phyloP scores from a whole-genome alignment of 2,797 vertebrate species.

The Chaetophractus vellerosus region DNA sequence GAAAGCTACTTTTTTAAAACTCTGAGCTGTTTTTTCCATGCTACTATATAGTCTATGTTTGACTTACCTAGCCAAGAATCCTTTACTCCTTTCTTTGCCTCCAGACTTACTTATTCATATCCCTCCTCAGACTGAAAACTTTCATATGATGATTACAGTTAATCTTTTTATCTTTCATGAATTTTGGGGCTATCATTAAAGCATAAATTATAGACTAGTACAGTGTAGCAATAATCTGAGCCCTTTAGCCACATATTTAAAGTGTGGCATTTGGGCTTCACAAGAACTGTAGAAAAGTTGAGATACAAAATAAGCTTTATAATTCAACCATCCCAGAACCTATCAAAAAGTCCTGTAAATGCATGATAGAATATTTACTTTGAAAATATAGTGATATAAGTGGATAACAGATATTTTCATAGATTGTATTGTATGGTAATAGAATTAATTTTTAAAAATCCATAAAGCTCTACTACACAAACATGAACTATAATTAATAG shows the following conservation, averaged over 20 bases:
- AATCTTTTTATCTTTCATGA: slow-evolving; percentile 47
- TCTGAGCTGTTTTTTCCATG: not conserved
- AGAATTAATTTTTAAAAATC: not conserved
- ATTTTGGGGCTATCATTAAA: slow-evolving; percentile 33
- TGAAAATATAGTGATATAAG: not conserved
- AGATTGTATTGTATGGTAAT: no score
- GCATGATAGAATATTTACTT: not conserved
- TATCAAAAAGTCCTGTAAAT: not conserved
- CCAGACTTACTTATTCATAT: not conserved
- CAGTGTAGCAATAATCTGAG: not conserved
- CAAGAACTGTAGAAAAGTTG: not conserved
- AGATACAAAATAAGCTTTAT: not conserved
- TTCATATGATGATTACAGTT: slow-evolving; percentile 53
- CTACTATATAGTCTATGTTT: not conserved
- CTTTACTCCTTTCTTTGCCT: slow-evolving; percentile 15
- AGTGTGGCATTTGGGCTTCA: not conserved
- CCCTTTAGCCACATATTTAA: not conserved
- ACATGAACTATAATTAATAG: no score
- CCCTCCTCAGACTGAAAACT: not conserved
- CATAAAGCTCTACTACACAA: no score
- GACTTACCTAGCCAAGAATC: not conserved
- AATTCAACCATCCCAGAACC: not conserved
- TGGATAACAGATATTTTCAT: not conserved
- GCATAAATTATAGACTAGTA: slow-evolving; percentile 32
- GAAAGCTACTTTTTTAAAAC: slow-evolving; percentile 19